Conservation (phyloP, 2,888 invertebrate species). For the Ptilodon capucinus region DNA sequence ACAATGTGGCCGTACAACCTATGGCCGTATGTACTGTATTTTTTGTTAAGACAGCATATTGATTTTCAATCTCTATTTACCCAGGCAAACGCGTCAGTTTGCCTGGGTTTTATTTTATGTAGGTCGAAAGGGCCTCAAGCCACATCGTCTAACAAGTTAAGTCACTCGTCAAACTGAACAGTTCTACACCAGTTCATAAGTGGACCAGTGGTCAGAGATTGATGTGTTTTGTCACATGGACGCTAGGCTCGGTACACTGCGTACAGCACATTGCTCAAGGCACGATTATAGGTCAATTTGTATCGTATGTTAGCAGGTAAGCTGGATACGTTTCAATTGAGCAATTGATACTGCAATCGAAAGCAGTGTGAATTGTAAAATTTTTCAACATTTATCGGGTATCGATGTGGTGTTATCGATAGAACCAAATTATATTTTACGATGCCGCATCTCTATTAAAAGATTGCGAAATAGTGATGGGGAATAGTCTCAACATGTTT, state of each 20-base stretch:
- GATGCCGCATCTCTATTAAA: too few species aligned
- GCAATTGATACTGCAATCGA: neutral
- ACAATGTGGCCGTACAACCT: too few species aligned
- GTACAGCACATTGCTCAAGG: conserved; percentile 43
- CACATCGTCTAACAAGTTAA: neutral
- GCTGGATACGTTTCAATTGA: neutral
- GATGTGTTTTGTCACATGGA: conserved; percentile 65
- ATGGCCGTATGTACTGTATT: too few species aligned
- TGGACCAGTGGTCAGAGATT: conserved; percentile 64
- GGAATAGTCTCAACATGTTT: too few species aligned
- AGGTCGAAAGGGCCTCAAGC: neutral
- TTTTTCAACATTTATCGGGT: too few species aligned
- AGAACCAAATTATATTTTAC: too few species aligned
- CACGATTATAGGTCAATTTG: conserved; percentile 45
- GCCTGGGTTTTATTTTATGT: neutral
- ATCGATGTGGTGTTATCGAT: too few species aligned
- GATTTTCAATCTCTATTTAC: too few species aligned
- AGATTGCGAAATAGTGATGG: too few species aligned
- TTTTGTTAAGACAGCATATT: too few species aligned
- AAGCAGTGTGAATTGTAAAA: neutral
- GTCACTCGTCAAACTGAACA: conserved; percentile 27
- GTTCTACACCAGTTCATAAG: conserved; percentile 39
- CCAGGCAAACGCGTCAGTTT: too few species aligned
- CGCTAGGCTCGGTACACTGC: conserved; percentile 34
- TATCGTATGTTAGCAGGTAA: conserved; percentile 15